phyloP scores from a whole-genome alignment of 2,797 vertebrate species.

The Taenioides sp. region DNA sequence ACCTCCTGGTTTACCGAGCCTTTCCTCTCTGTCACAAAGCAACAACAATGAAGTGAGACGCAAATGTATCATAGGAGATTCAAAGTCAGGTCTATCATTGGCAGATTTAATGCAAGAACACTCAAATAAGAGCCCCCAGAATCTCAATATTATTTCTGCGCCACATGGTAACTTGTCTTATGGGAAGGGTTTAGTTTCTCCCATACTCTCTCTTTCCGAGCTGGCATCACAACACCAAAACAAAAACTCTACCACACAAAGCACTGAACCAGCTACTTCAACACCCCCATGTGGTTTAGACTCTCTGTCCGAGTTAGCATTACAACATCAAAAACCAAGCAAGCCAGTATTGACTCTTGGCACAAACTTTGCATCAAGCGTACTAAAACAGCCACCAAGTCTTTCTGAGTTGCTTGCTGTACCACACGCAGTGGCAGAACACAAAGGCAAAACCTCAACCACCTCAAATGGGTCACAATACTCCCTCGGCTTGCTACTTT shows the following conservation, averaged over 20 bases:
- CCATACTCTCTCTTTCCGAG: conserved; percentile 49
- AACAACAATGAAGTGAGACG: conserved; percentile 52
- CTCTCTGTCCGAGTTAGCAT: conserved; percentile 76
- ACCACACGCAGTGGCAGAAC: conserved; percentile 76
- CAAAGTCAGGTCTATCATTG: conserved; percentile 80
- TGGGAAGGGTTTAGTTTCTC: conserved; percentile 14
- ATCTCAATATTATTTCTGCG: conserved; percentile 58
- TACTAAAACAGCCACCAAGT: conserved; percentile 51
- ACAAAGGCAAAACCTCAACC: conserved; percentile 67
- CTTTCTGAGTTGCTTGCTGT: conserved; percentile 76
- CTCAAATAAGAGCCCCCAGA: conserved; percentile 69
- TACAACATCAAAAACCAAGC: conserved; percentile 54
- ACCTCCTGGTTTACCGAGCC: conserved; percentile 68
- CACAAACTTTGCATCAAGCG: conserved; percentile 34
- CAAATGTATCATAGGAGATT: conserved; percentile 52
- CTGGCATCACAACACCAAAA: conserved; percentile 61
- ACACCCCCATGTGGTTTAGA: conserved; percentile 49
- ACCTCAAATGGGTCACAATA: conserved; percentile 61
- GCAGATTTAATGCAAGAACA: conserved; percentile 88
- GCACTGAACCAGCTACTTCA: conserved; percentile 22
- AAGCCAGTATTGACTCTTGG: conserved; percentile 5
- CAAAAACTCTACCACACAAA: conserved; percentile 21
- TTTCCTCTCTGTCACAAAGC: conserved; percentile 67
- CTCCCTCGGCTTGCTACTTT: conserved; percentile 55
- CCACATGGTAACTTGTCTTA: conserved; percentile 56